These are phyloP conservation scores for Drosophila obscura DNA, from an alignment of 1,140 invertebrate genomes.

Conservation along the genomic window DNA sequence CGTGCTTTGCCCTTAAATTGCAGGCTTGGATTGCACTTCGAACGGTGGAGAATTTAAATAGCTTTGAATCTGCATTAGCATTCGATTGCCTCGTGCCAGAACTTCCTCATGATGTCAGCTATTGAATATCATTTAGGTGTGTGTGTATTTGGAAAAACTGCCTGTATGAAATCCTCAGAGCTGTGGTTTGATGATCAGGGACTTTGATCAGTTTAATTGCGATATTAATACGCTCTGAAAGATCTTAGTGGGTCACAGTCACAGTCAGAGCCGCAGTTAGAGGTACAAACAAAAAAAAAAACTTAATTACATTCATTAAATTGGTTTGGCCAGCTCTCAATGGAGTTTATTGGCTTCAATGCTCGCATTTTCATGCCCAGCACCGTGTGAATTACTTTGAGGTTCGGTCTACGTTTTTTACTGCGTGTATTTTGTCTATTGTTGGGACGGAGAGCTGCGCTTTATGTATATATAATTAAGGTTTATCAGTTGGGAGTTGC, in stretches of 20 bases:
- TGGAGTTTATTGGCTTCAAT: constrained; percentile 43
- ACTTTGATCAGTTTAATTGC: constrained; percentile 5
- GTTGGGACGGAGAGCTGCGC: constrained; percentile 55
- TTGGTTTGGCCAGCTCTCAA: constrained; percentile 34
- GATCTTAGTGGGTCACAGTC: constrained; percentile 40
- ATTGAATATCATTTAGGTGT: constrained; percentile 25
- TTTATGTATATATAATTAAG: constrained; percentile 77
- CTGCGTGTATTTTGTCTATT: constrained; percentile 43
- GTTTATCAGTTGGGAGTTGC: constrained; percentile 66
- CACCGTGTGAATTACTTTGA: constrained; percentile 66
- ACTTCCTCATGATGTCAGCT: constrained; percentile 57
- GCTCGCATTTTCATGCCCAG: constrained; percentile 42
- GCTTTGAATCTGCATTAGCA: constrained; percentile 37
- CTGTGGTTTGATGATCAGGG: constrained; percentile 21
- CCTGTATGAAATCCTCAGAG: constrained; percentile 35
- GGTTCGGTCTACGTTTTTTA: constrained; percentile 21
- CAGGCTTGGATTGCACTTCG: constrained; percentile 24
- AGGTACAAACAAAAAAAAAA: constrained; percentile 22
- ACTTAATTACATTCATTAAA: constrained; percentile 63
- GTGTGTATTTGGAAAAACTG: constrained; percentile 2
- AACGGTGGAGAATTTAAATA: constrained; percentile 22
- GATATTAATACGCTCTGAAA: constrained; percentile 24
- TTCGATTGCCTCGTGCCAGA: constrained; percentile 40
- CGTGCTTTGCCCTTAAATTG: constrained; percentile 26
- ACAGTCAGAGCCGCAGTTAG: constrained; percentile 3